A percentile compares a stretch with the other conserved stretches of the same genome.
These are phyloP conservation scores for Mirza zaza DNA, from an alignment of 2,113 vertebrate species.

Conservation along the genomic window DNA sequence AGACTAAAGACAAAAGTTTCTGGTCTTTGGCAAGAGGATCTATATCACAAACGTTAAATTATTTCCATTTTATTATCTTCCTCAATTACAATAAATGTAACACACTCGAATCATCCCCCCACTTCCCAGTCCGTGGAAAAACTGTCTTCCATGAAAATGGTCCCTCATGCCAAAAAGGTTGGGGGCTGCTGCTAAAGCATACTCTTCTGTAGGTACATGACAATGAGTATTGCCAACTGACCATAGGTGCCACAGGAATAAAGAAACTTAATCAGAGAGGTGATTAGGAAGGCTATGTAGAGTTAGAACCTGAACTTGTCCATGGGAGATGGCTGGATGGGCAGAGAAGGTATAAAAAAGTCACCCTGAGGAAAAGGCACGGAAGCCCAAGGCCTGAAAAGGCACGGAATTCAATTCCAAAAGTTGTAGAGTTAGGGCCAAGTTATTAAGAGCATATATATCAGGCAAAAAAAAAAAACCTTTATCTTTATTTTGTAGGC, in stretches of 20 bases:
- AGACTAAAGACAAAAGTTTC: background rate
- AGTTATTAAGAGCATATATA: background rate
- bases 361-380: background rate
- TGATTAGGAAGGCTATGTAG: background rate
- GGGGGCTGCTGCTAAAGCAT: background rate
- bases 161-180: too few species aligned
- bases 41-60: background rate
- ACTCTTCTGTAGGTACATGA: background rate
- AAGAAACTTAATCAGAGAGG: background rate
- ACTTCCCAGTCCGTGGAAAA: too few species aligned
- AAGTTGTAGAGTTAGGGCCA: background rate
- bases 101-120: too few species aligned
- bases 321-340: background rate
- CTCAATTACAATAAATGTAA: background rate
- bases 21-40: background rate
- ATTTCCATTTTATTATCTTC: background rate
- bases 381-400: background rate
- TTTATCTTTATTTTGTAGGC: background rate
- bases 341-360: background rate
- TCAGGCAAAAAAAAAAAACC: background rate
- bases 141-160: too few species aligned
- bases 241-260: background rate
- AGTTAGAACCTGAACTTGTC: background rate
- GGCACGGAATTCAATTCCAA: background rate
- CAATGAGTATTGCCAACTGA: background rate